Evolutionary conservation across 2,888 invertebrate genomes (phyloP), one percentile per base, ranked within the genome.

Genomic region (Napeogenes inachia): DNA sequence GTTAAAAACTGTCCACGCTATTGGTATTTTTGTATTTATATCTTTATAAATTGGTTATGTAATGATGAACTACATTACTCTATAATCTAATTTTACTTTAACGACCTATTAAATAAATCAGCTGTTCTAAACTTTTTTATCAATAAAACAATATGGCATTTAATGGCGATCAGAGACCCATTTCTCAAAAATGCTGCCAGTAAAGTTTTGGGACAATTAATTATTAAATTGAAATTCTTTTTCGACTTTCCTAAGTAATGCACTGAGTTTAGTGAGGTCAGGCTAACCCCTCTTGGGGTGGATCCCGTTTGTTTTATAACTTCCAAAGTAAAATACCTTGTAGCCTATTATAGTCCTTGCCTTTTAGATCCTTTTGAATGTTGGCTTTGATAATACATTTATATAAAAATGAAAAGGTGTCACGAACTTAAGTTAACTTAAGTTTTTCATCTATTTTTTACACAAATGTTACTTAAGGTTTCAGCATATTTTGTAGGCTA

Each of bases 161-260:
- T 56, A 57, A 55, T 55, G 38, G 58, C 56, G 53, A 56, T 53
- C 55, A 35, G 45, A 2, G 45, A 71, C 73, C 74, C 68, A 75
- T 76, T 77, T 71, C 70, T 70, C 67, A 69, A 70, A 77, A 78
- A 77, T 75, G 73, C 70, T 63, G 62, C 61, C 63, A 53, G 68
- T 71, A 73, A 76, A 75, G 65, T 77, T 73, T 21, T 64, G 65
- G 54, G 65, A 72, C 56, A 73, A 78, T 76, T 80, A 79, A 77
- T 77, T 75, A 73, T 73, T 69, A 76, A 73, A 71, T 72, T 71
- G 72, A 71, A 74, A 75, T 72, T 74, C 68, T 73, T 76, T 73
- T 68, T 61, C 67, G 61, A 65, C 62, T 66, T 67, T 65, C 54
- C 56, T 70, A 66, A 67, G 66, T 65, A 67, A 70, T 68, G 70